A percentile compares a stretch with the other conserved stretches of the same genome.
phyloP scores from a whole-genome alignment of 2,888 invertebrate species.

The Drosophila hamatofila region DNA sequence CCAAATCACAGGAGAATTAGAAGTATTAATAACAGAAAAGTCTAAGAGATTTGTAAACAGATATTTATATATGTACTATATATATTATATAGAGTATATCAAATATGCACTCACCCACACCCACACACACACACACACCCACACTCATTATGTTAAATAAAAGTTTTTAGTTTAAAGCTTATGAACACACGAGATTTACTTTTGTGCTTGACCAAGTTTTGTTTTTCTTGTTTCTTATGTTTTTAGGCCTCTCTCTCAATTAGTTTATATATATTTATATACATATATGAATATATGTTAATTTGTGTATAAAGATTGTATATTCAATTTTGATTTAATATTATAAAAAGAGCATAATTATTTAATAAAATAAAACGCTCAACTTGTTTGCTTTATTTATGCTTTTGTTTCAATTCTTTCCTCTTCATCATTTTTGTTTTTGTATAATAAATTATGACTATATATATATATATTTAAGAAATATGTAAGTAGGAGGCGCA shows the following conservation, averaged over 20 bases:
- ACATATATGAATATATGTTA: no score
- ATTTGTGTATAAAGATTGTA: conserved; percentile 27
- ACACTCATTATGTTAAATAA: background rate
- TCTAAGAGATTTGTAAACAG: conserved; percentile 32
- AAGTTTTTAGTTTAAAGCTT: conserved; percentile 47
- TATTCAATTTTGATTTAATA: conserved; percentile 25
- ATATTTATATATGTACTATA: conserved; percentile 22
- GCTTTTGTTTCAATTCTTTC: conserved; percentile 42
- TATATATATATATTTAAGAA: conserved; percentile 53
- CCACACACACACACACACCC: conserved; percentile 11
- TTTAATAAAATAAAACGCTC: conserved; percentile 41
- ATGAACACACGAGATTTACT: conserved; percentile 46
- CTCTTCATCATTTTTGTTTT: conserved; percentile 32
- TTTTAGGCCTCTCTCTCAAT: conserved; percentile 31
- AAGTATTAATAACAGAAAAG: conserved; percentile 45
- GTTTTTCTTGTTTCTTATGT: conserved; percentile 4
- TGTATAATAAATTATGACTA: conserved; percentile 70
- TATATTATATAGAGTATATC: background rate
- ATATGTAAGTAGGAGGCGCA: conserved; percentile 67
- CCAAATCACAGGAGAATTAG: conserved; percentile 68
- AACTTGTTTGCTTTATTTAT: conserved; percentile 63
- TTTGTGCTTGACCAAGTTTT: conserved; percentile 41
- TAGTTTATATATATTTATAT: conserved; percentile 6
- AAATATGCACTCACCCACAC: conserved; percentile 11
- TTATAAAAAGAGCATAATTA: conserved; percentile 31